phyloP scores from a whole-genome alignment of 2,797 vertebrate genomes.

The Vipera latastei region DNA sequence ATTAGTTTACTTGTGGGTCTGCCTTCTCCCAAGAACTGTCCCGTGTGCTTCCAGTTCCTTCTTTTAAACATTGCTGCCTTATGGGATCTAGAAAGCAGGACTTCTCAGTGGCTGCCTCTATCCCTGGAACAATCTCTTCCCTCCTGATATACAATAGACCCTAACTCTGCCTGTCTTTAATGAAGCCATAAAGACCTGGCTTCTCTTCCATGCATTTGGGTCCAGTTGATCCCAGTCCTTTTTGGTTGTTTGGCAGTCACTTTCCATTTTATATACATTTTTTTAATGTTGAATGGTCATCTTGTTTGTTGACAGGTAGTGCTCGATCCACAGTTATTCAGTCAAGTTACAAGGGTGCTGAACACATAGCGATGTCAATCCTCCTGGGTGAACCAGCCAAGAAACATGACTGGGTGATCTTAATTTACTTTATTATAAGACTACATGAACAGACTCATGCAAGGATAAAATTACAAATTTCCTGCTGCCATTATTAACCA shows the following conservation, averaged over 20 bases:
- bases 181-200: background rate
- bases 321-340: background rate
- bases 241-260: background rate
- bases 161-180: background rate
- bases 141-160: background rate
- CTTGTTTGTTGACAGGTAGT: background rate
- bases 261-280: background rate
- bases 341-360: background rate
- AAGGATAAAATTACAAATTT: background rate
- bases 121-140: background rate
- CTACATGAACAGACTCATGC: background rate
- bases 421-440: background rate
- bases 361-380: background rate
- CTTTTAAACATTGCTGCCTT: background rate
- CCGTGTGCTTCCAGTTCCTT: background rate
- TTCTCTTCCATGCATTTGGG: background rate
- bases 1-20: background rate
- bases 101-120: background rate
- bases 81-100: background rate
- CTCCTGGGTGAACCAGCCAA: background rate
- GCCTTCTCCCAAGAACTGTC: background rate
- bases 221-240: background rate
- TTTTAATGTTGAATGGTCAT: background rate
- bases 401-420: background rate
- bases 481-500: background rate